These are phyloP conservation scores for Pseudopodoces humilis DNA, from an alignment of 2,113 vertebrate genomes.

Conservation along the genomic window DNA sequence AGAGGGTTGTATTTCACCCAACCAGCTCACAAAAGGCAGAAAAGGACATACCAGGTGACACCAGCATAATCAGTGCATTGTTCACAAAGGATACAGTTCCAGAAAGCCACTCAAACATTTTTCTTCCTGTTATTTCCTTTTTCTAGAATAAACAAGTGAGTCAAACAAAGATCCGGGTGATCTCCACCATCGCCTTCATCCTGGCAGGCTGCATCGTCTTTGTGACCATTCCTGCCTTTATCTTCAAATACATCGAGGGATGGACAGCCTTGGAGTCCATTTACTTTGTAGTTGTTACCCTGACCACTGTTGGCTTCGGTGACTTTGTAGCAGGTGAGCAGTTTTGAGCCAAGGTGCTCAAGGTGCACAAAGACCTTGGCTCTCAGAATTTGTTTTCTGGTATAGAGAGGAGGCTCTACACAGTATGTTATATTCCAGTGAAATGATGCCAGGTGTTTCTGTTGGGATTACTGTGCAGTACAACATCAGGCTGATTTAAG, in stretches of 20 bases:
- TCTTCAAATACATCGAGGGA: constrained; percentile 92
- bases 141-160: constrained; percentile 94
- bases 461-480: not conserved
- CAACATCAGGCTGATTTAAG: not conserved
- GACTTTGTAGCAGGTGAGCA: constrained; percentile 95
- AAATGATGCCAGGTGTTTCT: not conserved
- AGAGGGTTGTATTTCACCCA: not conserved
- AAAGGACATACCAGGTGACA: not conserved
- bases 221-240: constrained; percentile 93
- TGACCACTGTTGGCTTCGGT: constrained; percentile 96
- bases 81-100: not conserved
- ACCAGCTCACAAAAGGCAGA: not conserved
- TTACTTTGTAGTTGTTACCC: constrained; percentile 97
- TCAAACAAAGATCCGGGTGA: constrained; percentile 96
- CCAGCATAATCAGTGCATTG: not conserved
- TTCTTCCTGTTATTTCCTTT: constrained; percentile 30
- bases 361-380: not conserved
- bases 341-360: not conserved
- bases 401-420: not conserved
- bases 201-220: constrained; percentile 94
- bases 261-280: constrained; percentile 95
- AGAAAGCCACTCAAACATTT: not conserved
- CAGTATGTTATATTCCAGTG: not conserved
- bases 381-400: not conserved
- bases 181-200: constrained; percentile 96